A percentile compares a stretch with the other conserved stretches of the same genome.
These are phyloP conservation scores for Haliaeetus leucogaster DNA, from an alignment of 2,113 vertebrate species.

Conservation along the genomic window DNA sequence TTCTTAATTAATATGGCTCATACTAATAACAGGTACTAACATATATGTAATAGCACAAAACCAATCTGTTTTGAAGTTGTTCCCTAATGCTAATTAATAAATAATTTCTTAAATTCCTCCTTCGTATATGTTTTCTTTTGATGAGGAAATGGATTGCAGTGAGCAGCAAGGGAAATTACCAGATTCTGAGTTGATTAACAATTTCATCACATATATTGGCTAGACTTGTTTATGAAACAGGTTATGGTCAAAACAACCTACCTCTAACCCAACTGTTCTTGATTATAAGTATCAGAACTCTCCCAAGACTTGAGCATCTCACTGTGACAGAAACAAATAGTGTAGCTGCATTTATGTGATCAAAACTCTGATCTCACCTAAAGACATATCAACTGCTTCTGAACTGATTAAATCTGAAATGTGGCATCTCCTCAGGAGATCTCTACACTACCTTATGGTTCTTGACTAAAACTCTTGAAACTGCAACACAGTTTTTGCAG, in stretches of 20 bases:
- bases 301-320: background rate
- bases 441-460: background rate
- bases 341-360: background rate
- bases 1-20: background rate
- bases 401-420: background rate
- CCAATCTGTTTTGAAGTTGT: background rate
- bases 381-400: background rate
- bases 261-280: background rate
- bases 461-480: background rate
- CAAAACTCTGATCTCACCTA: background rate
- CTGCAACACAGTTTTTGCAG: background rate
- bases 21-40: background rate
- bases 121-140: background rate
- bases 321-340: background rate
- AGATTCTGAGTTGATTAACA: background rate
- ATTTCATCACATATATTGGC: background rate
- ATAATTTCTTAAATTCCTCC: background rate
- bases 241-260: background rate
- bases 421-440: background rate
- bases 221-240: background rate
- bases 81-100: background rate
- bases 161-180: background rate
- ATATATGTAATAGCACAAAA: background rate
- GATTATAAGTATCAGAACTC: background rate
- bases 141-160: background rate